Base-by-base conservation (phyloP, 2,113 vertebrate genomes). In the Chrysemys picta region DNA sequence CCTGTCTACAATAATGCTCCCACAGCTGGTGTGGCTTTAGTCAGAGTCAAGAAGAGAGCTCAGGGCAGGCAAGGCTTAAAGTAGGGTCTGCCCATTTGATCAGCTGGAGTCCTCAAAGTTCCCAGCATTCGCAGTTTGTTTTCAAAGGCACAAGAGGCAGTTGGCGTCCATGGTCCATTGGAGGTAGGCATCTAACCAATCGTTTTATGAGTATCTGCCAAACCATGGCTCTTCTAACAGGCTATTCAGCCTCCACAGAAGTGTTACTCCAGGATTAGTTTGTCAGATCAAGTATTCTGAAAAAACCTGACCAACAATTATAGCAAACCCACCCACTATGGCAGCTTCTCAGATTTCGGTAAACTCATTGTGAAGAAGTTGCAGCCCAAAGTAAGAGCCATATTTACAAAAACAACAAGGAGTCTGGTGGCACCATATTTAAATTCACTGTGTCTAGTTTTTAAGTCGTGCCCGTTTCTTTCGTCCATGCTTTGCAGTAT, bases 401-500 rank as follows among this genome's bases (percentile, higher is more conserved):
- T 78, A 27, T 72, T 72, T 72, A 72, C 38, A 42, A 42, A 42
- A 42, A 42, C 38, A 42, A 42, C 38, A 42, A 42, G 38, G 38
- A 42, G 38, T 42, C 38, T 42, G 38, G 38, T 42, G 38, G 38
- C 38, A 42, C 38, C 24, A 22, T 76, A 27, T 72, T 72, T 72
- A 72, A 38, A 72, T 72, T 38, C 17, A 72, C 19, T n/a, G 35
- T n/a, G 17, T 38, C 65, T 72, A 38, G n/a, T n/a, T 72, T 72
- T 72, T 22, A 72, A 72, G 31, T 72, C n/a, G 5, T 38, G 65
- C n/a, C 65, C 2, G 9, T n/a, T 72, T 38, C 65, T 72, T 72
- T 29, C 52, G 21, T 0, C 2, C 47, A 6, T 19, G 3, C 49
- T 38, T 31, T 10, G 52, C 4, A 1, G 0, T 12, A n/a, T 27